Evolutionary conservation across 2,797 vertebrate species (phyloP), one percentile per base, ranked within the genome.

Genomic region (Lepus oiostolus): DNA sequence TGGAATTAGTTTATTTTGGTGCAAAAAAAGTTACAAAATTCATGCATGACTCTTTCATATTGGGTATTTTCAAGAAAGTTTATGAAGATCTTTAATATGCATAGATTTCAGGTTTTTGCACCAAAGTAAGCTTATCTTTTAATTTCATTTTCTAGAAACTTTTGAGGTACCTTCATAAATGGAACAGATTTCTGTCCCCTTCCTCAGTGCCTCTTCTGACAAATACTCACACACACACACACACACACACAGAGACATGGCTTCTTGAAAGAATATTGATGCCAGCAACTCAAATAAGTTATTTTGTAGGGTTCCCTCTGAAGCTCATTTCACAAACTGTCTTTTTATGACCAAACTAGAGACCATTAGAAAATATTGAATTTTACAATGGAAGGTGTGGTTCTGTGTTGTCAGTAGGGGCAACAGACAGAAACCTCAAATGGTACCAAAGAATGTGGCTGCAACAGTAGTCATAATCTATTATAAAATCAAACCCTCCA

Each of bases 281-380:
- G 30, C 70, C 79, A 85, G 50, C 21, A 74, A n/a, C 67, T 85
- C 11, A 10, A 24, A 60, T 74, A 82, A 77, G 22, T 60, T 58
- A 63, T 82, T 82, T 82, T 71, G 14, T 22, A 91, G 35, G 52
- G 86, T 38, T 74, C 52, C 19, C 14, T 79, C 67, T 85, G 79
- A 58, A 96, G 70, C 58, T 28, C 32, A 77, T 35, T 85, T 81
- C 50, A 80, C 75, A 86, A 88, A 81, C 28, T 22, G 38, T 90
- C 77, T 42, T 42, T 74, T 76, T 87, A 50, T 7, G 22, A 90
- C 4, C 67, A 74, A 91, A 35, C 17, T 26, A 77, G 84, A 84
- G 17, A 88, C 54, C 60, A 47, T 26, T 70, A 76, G 70, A 92
- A 38, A 68, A 90, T 32, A 77, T 83, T 58, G 54, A 74, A 58